A percentile compares a stretch with the other conserved stretches of the same genome.
Conservation (phyloP, 2,888 invertebrate species). For the Scrobipalpa costella region DNA sequence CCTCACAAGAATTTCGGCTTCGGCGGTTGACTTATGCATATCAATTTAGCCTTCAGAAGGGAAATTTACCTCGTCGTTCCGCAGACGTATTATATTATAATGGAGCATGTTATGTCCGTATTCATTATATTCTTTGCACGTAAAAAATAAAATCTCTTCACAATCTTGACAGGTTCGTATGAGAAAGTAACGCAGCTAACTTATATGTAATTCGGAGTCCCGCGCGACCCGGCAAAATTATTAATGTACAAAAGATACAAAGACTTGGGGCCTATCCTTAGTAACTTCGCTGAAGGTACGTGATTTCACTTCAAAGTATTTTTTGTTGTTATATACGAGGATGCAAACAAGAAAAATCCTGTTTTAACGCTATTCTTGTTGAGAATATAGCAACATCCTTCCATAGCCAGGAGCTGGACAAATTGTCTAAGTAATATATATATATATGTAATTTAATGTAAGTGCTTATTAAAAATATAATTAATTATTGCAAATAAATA, state of each 20-base stretch:
- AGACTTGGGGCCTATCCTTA: constrained; percentile 59
- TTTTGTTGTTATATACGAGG: constrained; percentile 55
- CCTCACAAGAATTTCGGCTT: constrained; percentile 29
- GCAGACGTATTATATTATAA: constrained; percentile 53
- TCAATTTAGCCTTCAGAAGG: constrained; percentile 46
- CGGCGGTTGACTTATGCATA: constrained; percentile 49
- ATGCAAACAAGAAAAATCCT: constrained; percentile 50
- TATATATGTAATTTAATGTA: no score
- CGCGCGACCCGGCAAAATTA: constrained; percentile 64
- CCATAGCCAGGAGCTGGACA: constrained; percentile 43
- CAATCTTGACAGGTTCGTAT: constrained; percentile 65
- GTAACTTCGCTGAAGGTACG: constrained; percentile 61
- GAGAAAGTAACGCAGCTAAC: constrained; percentile 62
- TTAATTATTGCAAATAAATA: no score
- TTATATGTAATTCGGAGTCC: constrained; percentile 59
- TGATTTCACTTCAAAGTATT: constrained; percentile 65
- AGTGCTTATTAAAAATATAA: no score
- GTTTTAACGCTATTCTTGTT: constrained; percentile 48
- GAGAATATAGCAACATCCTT: constrained; percentile 47
- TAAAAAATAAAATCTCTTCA: constrained; percentile 71
- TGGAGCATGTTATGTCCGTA: constrained; percentile 54
- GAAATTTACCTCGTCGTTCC: constrained; percentile 42
- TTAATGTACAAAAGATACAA: constrained; percentile 70
- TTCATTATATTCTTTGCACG: constrained; percentile 70
- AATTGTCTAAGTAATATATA: constrained; percentile 43